Conservation (phyloP, 1,140 invertebrate species). For the Ceratina calcarata region DNA sequence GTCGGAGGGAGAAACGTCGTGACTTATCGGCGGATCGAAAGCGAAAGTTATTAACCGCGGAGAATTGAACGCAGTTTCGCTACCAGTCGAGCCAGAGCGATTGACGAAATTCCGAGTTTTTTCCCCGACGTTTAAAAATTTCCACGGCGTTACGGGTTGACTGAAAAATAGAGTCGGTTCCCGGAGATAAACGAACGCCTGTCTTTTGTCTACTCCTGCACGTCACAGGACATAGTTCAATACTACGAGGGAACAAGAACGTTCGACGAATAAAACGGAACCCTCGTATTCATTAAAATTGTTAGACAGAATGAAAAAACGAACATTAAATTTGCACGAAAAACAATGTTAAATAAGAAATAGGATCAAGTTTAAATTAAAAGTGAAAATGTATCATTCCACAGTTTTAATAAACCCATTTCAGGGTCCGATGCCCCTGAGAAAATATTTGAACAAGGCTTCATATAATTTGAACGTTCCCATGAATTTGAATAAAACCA, state of each 20-base stretch:
- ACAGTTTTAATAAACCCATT: too few relatives aligned
- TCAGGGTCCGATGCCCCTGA: too few relatives aligned
- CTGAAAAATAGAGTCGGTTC: slow-evolving; percentile 27
- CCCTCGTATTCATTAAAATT: neutral
- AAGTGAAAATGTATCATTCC: too few relatives aligned
- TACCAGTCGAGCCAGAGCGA: neutral
- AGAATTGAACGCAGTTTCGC: neutral
- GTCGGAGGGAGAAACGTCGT: neutral
- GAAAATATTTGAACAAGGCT: too few relatives aligned
- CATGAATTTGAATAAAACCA: too few relatives aligned
- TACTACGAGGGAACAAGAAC: neutral
- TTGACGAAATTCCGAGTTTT: neutral
- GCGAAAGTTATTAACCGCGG: slow-evolving; percentile 26
- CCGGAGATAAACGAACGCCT: slow-evolving; percentile 25
- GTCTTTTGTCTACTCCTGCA: neutral
- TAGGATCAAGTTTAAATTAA: too few relatives aligned
- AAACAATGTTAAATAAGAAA: too few relatives aligned
- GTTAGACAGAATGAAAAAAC: neutral
- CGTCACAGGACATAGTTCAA: slow-evolving; percentile 8
- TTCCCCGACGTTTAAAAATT: slow-evolving; percentile 38
- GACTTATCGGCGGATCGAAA: slow-evolving; percentile 8
- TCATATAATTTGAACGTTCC: too few relatives aligned
- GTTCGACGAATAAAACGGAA: neutral
- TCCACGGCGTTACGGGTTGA: slow-evolving; percentile 10
- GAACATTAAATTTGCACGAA: neutral